Evolutionary conservation across 2,113 vertebrate genomes (phyloP).

Genomic region (Eurypyga helias): DNA sequence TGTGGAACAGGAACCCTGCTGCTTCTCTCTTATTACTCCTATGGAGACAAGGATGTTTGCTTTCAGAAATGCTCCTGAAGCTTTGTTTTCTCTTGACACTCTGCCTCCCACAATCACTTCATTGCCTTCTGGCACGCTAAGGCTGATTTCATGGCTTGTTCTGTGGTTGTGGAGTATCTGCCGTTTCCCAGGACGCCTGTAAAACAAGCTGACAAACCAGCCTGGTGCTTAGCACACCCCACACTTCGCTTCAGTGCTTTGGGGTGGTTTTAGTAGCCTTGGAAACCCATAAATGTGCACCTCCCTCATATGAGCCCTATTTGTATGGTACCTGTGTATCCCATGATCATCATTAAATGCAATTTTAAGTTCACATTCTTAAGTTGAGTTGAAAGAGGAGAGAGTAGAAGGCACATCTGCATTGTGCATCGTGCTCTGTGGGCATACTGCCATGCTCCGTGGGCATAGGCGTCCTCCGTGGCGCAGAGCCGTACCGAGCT

Average conservation of each 20-base stretch:
- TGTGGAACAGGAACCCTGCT: not conserved
- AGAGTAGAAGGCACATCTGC: not conserved
- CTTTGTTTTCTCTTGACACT: not conserved
- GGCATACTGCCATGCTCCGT: not conserved
- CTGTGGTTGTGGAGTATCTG: not conserved
- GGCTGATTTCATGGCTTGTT: not conserved
- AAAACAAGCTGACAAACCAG: not conserved
- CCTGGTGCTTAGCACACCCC: not conserved
- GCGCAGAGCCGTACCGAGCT: not conserved
- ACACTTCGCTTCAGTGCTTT: not conserved
- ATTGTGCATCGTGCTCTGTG: rapidly evolving
- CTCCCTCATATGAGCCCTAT: not conserved
- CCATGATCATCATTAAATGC: not conserved
- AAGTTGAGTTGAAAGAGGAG: not conserved
- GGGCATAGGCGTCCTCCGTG: rapidly evolving
- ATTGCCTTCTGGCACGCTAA: not conserved
- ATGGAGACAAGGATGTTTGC: not conserved
- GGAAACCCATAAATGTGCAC: not conserved
- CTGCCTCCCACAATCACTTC: not conserved
- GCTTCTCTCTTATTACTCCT: not conserved
- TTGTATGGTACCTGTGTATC: not conserved
- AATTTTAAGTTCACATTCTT: not conserved
- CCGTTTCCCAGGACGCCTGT: not conserved
- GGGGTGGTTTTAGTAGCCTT: not conserved
- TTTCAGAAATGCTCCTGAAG: not conserved